These are phyloP conservation scores for Copidosoma aretas DNA, from an alignment of 2,888 invertebrate genomes.

Conservation along the genomic window DNA sequence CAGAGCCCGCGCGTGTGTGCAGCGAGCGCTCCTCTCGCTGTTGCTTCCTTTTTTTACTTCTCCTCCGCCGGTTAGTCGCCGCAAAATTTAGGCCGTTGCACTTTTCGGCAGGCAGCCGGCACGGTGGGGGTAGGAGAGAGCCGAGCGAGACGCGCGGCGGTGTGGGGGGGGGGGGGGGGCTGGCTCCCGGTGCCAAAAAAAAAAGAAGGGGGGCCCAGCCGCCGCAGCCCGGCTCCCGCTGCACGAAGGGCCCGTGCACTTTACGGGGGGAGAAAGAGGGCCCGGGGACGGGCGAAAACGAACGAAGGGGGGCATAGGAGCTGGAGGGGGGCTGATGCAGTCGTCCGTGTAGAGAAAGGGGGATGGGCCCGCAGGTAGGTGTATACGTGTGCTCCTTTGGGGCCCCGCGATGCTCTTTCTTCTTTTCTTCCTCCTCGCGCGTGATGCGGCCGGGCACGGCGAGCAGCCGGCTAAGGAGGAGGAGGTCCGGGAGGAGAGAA, in stretches of 20 bases:
- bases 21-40: slow-evolving; percentile 43
- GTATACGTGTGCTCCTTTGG: slow-evolving; percentile 30
- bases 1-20: background rate
- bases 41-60: no score
- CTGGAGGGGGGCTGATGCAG: slow-evolving; percentile 58
- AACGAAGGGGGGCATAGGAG: slow-evolving; percentile 48
- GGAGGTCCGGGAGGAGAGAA: no score
- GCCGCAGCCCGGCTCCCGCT: background rate
- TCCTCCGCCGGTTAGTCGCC: slow-evolving; percentile 46
- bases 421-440: slow-evolving; percentile 10
- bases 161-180: slow-evolving; percentile 43
- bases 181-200: background rate
- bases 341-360: slow-evolving; percentile 51
- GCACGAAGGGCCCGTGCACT: slow-evolving; percentile 48
- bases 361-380: slow-evolving; percentile 15
- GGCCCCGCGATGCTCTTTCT: background rate
- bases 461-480: slow-evolving; percentile 6
- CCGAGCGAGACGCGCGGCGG: slow-evolving; percentile 34
- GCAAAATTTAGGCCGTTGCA: slow-evolving; percentile 63
- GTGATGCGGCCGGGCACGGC: background rate
- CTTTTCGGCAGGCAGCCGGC: slow-evolving; percentile 55
- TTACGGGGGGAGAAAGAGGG: slow-evolving; percentile 50
- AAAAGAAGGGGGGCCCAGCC: slow-evolving; percentile 43
- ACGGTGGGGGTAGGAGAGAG: slow-evolving; percentile 47
- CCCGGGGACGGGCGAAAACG: slow-evolving; percentile 47